Conservation (phyloP, 2,888 invertebrate species). For the Lepidocyrtinus sp. region DNA sequence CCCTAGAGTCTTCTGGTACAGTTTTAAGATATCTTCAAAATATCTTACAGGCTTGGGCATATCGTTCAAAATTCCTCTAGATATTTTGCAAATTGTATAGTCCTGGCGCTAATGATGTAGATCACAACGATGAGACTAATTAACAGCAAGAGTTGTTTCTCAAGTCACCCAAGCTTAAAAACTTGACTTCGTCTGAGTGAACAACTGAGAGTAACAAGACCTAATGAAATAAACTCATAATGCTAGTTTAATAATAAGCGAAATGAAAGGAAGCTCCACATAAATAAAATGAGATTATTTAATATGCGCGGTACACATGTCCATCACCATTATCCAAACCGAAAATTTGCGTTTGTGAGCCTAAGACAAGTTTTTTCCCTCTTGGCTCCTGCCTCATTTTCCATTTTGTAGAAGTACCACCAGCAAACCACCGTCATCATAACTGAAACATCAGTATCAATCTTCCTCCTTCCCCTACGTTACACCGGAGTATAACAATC, state of each 20-base stretch:
- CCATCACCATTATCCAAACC: neutral
- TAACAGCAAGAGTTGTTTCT: constrained; percentile 12
- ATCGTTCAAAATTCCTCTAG: too few relatives aligned
- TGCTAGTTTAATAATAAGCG: neutral
- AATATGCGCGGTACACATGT: neutral
- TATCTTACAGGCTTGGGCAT: too few relatives aligned
- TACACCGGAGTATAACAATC: neutral
- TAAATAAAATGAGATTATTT: constrained; percentile 9
- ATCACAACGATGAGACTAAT: constrained; percentile 11
- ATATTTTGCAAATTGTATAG: too few relatives aligned
- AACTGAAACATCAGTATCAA: neutral
- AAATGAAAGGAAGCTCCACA: neutral
- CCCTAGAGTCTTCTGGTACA: too few relatives aligned
- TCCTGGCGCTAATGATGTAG: constrained; percentile 17
- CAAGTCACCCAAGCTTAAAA: constrained; percentile 7
- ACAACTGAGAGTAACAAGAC: neutral
- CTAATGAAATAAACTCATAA: constrained; percentile 16
- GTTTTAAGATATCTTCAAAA: too few relatives aligned
- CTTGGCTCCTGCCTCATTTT: neutral
- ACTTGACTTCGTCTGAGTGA: neutral
- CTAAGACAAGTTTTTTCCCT: neutral
- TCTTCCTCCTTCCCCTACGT: neutral
- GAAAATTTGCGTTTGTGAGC: neutral
- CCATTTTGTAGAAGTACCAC: neutral
- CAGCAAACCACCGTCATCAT: neutral